A percentile compares a stretch with the other conserved stretches of the same genome.
phyloP scores from a whole-genome alignment of 2,888 invertebrate genomes.

The Archips crataeganus region DNA sequence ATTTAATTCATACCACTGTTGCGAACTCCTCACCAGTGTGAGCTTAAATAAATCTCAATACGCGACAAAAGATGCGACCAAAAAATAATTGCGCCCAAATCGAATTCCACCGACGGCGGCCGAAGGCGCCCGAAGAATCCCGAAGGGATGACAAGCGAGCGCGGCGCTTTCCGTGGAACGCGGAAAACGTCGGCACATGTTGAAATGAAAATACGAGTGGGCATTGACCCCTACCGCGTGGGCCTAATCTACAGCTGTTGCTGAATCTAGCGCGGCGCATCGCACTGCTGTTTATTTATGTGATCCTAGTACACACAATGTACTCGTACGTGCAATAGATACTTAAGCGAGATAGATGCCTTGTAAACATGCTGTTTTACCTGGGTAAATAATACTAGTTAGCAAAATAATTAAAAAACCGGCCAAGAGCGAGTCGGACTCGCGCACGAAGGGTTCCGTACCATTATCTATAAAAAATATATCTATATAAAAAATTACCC shows the following conservation, averaged over 20 bases:
- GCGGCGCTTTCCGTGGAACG: conserved; percentile 83
- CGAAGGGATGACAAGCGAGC: conserved; percentile 79
- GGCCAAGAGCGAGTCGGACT: too few species aligned
- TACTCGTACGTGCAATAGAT: conserved; percentile 17
- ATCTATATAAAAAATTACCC: too few species aligned
- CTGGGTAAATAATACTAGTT: not conserved
- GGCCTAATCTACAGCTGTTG: conserved; percentile 79
- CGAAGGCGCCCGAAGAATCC: conserved; percentile 71
- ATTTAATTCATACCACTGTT: not conserved
- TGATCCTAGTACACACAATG: conserved; percentile 52
- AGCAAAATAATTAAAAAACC: too few species aligned
- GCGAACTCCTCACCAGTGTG: not conserved
- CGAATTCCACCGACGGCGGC: conserved; percentile 55
- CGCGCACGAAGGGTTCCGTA: too few species aligned
- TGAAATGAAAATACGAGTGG: conserved; percentile 85
- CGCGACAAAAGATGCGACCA: conserved; percentile 43
- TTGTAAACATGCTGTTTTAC: conserved; percentile 14
- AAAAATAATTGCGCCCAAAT: conserved; percentile 46
- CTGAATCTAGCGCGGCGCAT: conserved; percentile 77
- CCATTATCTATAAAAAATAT: too few species aligned
- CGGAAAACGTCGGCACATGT: conserved; percentile 85
- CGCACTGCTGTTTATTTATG: conserved; percentile 69
- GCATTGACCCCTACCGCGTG: conserved; percentile 81
- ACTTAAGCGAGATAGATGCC: not conserved
- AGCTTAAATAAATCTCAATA: not conserved